phyloP scores from a whole-genome alignment of 2,113 vertebrate genomes.

The Microtus oregoni region DNA sequence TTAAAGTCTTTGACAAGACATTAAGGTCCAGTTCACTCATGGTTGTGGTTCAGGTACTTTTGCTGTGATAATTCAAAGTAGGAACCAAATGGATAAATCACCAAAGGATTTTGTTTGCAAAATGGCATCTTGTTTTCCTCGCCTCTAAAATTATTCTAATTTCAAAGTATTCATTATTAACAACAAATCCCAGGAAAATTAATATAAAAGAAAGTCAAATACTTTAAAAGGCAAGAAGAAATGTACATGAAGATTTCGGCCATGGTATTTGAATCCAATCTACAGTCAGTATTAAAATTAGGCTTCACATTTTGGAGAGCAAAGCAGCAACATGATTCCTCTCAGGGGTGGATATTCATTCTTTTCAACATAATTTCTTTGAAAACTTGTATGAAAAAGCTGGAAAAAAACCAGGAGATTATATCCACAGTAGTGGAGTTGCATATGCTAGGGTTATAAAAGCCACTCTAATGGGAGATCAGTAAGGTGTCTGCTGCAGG shows the following conservation, averaged over 20 bases:
- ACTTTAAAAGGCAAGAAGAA: background rate
- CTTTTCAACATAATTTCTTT: background rate
- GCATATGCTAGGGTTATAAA: too few species aligned
- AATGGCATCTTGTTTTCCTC: slow-evolving; percentile 71
- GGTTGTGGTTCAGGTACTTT: slow-evolving; percentile 52
- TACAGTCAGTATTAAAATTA: background rate
- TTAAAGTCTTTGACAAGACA: slow-evolving; percentile 74
- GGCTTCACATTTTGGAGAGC: background rate
- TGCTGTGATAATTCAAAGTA: slow-evolving; percentile 64
- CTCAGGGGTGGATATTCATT: background rate
- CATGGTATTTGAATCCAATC: background rate
- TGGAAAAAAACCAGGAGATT: background rate
- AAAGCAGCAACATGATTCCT: background rate
- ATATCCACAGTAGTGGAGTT: background rate
- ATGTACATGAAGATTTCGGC: background rate
- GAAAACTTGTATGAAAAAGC: background rate
- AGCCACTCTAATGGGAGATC: background rate
- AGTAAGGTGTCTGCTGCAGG: background rate
- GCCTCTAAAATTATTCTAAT: slow-evolving; percentile 23
- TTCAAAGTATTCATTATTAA: slow-evolving; percentile 55
- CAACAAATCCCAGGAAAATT: slow-evolving; percentile 37
- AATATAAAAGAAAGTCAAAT: background rate
- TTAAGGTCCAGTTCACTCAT: slow-evolving; percentile 55
- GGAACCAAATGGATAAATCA: slow-evolving; percentile 77
- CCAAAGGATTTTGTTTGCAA: slow-evolving; percentile 72